These are phyloP conservation scores for Pristionchus pacificus DNA, from an alignment of 1,140 invertebrate species.

Conservation along the genomic window DNA sequence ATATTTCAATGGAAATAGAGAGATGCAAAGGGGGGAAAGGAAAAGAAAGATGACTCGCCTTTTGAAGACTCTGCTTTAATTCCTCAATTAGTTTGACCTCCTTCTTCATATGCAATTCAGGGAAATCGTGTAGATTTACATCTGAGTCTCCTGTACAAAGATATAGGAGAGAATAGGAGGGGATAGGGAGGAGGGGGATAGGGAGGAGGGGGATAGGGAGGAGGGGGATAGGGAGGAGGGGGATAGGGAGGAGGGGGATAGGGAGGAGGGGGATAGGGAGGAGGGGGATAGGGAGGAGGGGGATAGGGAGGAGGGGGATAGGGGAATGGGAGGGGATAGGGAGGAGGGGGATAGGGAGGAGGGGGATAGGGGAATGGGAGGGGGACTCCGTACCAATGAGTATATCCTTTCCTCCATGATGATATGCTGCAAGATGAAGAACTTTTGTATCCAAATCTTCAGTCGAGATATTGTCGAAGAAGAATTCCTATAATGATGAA, in stretches of 20 bases:
- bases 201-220: too few relatives aligned
- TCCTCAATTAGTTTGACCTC: slow-evolving; percentile 55
- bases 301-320: too few relatives aligned
- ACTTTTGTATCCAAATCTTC: slow-evolving; percentile 53
- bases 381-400: slow-evolving; percentile 14
- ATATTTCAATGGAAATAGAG: too few relatives aligned
- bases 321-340: too few relatives aligned
- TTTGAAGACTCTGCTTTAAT: slow-evolving; percentile 43
- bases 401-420: slow-evolving; percentile 50
- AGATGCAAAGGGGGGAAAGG: too few relatives aligned
- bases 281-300: too few relatives aligned
- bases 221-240: too few relatives aligned
- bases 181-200: too few relatives aligned
- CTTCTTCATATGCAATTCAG: slow-evolving; percentile 50
- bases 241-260: too few relatives aligned
- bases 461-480: slow-evolving; percentile 49
- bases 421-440: slow-evolving; percentile 47
- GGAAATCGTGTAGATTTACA: slow-evolving; percentile 48
- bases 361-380: not conserved
- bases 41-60: slow-evolving; percentile 40
- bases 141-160: slow-evolving; percentile 39
- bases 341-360: too few relatives aligned
- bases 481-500: slow-evolving; percentile 49
- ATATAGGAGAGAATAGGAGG: too few relatives aligned
- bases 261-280: too few relatives aligned